Percentiles rank a stretch among this genome's conserved stretches.
Conservation (phyloP, 2,888 invertebrate species). For the Minunthozetes semirufus region DNA sequence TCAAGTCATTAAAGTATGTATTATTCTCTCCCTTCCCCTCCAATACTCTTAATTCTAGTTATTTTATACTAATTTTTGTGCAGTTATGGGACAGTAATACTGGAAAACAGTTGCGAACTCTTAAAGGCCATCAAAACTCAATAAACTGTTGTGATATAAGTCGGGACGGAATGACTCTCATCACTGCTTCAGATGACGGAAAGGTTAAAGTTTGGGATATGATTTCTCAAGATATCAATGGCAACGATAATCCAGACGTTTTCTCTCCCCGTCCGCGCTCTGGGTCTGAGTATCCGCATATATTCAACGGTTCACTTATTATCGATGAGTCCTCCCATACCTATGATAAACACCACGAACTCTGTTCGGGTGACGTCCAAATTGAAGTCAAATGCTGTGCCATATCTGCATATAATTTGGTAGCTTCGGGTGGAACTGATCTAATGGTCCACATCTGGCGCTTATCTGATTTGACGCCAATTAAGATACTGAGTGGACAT, state of each 20-base stretch:
- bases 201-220: constrained; percentile 55
- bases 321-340: neutral
- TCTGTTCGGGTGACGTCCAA: neutral
- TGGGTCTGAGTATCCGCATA: constrained; percentile 6
- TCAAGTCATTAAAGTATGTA: constrained; percentile 30
- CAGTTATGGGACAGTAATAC: constrained; percentile 37
- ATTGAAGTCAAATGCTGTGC: constrained; percentile 29
- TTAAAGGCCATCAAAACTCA: constrained; percentile 36
- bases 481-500: neutral
- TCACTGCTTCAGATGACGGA: constrained; percentile 57
- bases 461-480: neutral
- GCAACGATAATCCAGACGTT: neutral
- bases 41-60: no score
- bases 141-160: constrained; percentile 40
- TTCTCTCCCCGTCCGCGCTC: constrained; percentile 9
- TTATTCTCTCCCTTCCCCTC: no score
- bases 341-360: neutral
- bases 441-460: neutral
- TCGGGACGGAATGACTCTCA: constrained; percentile 53
- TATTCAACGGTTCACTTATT: neutral
- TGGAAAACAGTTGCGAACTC: constrained; percentile 34
- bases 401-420: constrained; percentile 29
- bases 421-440: neutral
- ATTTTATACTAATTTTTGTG: no score
- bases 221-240: neutral